Evolutionary conservation across 2,797 vertebrate genomes (phyloP), one percentile per base, ranked within the genome.

Genomic region (Myioborus miniatus): DNA sequence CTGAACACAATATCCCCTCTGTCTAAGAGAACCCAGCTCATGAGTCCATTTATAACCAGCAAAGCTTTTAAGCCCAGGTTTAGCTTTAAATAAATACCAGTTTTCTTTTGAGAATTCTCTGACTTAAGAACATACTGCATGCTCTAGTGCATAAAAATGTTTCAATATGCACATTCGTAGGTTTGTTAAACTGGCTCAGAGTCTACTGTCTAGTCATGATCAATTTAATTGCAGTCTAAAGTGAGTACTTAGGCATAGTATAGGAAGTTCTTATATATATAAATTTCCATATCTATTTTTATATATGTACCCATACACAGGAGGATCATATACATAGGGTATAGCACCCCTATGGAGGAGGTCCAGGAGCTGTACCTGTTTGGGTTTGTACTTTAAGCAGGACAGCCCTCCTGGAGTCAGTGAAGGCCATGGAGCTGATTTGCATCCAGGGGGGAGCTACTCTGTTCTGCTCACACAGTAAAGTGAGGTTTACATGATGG

Each of bases 11-110:
- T 53, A 84, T 77, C 58, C 75, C 16, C n/a, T 70, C 46, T 84
- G 58, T 83, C 49, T 77, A 67, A 43, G 29, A 84, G 30, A 74
- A 41, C 68, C 67, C 71, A 58, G 41, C n/a, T 89, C 53, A 30
- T 52, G 59, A 83, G 91, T 93, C 83, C 70, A 39, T 90, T 91
- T 93, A 53, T 53, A 87, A 83, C 58, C 58, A 90, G 68, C n/a
- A 94, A 94, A 89, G 93, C 93, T 94, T 87, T 95, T 95, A 93
- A 96, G 80, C 80, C 56, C 23, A 27, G 83, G 74, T 83, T 95
- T 94, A 91, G 56, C 84, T 94, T 95, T 92, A 94, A 89, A 91
- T 76, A 96, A 95, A 93, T 87, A 53, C 71, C 71, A 49, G 14
- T 58, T 88, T 90, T 80, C 93, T 68, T 90, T 30, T 80, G 88